Conservation (phyloP, 2,797 vertebrate species). For the Protosalanx chinensis region DNA sequence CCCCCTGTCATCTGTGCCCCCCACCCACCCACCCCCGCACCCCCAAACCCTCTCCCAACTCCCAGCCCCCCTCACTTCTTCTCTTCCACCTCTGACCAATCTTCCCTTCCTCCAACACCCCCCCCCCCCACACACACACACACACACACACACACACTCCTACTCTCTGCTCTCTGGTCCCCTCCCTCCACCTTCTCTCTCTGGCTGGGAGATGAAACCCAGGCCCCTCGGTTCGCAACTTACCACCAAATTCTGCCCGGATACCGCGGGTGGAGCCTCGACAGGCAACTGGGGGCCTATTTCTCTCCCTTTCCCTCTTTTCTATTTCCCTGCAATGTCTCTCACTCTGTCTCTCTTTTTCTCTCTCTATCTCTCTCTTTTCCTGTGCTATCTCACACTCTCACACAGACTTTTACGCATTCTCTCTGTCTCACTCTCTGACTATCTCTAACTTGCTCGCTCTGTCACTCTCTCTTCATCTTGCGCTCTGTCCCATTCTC, state of each 20-base stretch:
- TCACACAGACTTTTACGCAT: too few species aligned
- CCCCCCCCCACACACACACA: slow-evolving; percentile 7
- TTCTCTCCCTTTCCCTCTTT: slow-evolving; percentile 16
- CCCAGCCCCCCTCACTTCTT: slow-evolving; percentile 70
- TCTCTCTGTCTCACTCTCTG: background rate
- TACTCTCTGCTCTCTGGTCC: slow-evolving; percentile 4
- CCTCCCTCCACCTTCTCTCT: slow-evolving; percentile 17
- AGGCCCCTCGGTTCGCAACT: background rate
- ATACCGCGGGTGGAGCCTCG: background rate
- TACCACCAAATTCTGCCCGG: background rate
- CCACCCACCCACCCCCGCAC: slow-evolving; percentile 79
- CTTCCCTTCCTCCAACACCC: slow-evolving; percentile 30
- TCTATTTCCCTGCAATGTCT: background rate
- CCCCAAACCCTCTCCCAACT: slow-evolving; percentile 21
- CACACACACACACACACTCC: background rate
- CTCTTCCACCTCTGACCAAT: slow-evolving; percentile 42
- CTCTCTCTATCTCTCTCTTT: background rate
- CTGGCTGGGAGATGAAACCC: slow-evolving; percentile 30
- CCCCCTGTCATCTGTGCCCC: slow-evolving; percentile 78
- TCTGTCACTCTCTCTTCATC: slow-evolving; percentile 38
- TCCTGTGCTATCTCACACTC: slow-evolving; percentile 8
- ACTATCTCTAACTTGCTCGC: background rate
- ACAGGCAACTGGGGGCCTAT: background rate
- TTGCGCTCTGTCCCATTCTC: background rate
- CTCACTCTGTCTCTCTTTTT: background rate